A percentile compares a stretch with the other conserved stretches of the same genome.
These are phyloP conservation scores for Rousettus madagascariensis DNA, from an alignment of 2,797 vertebrate species.

Conservation along the genomic window DNA sequence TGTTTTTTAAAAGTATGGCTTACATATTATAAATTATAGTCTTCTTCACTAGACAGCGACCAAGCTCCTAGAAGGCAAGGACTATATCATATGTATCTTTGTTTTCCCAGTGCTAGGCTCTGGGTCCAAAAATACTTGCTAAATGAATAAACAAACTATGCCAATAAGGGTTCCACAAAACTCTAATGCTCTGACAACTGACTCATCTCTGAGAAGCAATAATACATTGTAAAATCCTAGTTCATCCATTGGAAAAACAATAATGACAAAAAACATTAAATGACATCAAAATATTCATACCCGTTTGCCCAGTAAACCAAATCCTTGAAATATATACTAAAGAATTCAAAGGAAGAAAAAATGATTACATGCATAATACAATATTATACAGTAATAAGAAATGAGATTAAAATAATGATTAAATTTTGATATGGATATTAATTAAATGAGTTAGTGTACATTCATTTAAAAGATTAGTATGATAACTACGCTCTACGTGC, in stretches of 20 bases:
- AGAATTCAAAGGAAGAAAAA: slow-evolving; percentile 21
- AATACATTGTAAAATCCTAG: slow-evolving; percentile 27
- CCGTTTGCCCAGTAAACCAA: slow-evolving; percentile 14
- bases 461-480: background rate
- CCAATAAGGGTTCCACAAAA: slow-evolving; percentile 23
- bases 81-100: background rate
- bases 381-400: slow-evolving; percentile 17
- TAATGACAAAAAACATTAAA: background rate
- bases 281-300: background rate
- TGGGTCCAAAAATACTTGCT: slow-evolving; percentile 23
- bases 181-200: background rate
- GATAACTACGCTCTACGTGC: background rate
- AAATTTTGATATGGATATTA: background rate
- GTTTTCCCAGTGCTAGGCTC: background rate
- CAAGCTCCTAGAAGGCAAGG: background rate
- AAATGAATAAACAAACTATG: slow-evolving; percentile 36
- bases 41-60: slow-evolving; percentile 7
- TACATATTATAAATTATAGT: background rate
- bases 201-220: background rate
- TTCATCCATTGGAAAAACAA: background rate
- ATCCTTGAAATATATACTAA: background rate
- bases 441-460: background rate
- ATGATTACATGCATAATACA: background rate
- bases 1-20: background rate
- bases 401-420: background rate